Base-by-base conservation (phyloP, 2,797 vertebrate species). In the Caiman crocodilus region DNA sequence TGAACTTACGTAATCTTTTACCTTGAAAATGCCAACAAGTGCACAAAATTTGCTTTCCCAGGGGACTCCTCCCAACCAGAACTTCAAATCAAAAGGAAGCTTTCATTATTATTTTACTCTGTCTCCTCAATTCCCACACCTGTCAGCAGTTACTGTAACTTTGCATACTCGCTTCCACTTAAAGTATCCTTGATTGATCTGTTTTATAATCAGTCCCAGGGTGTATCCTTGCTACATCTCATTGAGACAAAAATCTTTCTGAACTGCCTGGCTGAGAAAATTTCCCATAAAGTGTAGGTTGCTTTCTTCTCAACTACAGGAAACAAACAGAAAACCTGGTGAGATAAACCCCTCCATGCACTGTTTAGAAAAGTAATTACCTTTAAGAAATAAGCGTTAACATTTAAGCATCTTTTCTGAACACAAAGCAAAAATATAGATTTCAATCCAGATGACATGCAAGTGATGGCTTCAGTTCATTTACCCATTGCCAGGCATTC, bases 241-340 rank as follows among this genome's bases (percentile, higher is more conserved):
- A 55, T 73, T 83, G 84, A 96, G 93, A 91, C 82, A 95, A 95
- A 50, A 95, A 91, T 85, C 85, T 92, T 95, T 93, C 84, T 85
- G 56, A 97, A 79, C 50, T 93, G 81, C 79, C 92, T 96, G 95
- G n/a, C 77, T 93, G 80, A 71, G 71, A 30, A 91, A 90, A 96
- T 79, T 92, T 58, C 67, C 87, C 81, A 91, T 93, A 93, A 94
- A 88, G 73, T 79, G 79, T 1, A 17, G 28, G 16, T 85, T 76
- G 26, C 85, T 69, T 83, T 90, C 90, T 76, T 84, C 85, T 96
- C 82, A 94, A 92, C 76, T 90, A 32, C 28, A 83, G 81, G 69
- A 90, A 96, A 94, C 73, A 67, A 83, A 64, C 71, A 63, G 3
- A 42, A 85, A 87, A 92, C 76, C 61, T n/a, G 84, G 32, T 1